phyloP scores from a whole-genome alignment of 1,140 invertebrate species.

The Drosophila grimshawi region DNA sequence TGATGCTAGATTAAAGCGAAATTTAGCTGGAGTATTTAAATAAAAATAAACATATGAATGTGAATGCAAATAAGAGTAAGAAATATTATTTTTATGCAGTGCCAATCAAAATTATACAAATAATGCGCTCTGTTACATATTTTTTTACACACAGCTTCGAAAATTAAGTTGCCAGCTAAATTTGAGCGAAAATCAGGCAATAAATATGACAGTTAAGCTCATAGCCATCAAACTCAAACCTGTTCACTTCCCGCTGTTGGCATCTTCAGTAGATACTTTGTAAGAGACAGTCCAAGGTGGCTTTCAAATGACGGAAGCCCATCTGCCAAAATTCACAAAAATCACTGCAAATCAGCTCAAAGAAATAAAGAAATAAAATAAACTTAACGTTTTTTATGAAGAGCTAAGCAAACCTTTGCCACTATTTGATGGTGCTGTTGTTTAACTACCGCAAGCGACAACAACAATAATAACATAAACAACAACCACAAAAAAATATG shows the following conservation, averaged over 20 bases:
- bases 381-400: constrained; percentile 45
- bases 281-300: constrained; percentile 39
- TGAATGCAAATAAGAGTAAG: too few species aligned
- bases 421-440: constrained; percentile 52
- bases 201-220: constrained; percentile 7
- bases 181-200: constrained; percentile 1
- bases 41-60: not conserved
- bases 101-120: too few species aligned
- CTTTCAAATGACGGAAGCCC: constrained; percentile 49
- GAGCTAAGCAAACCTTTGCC: constrained; percentile 60
- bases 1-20: constrained; percentile 8
- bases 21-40: not conserved
- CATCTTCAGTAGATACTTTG: constrained; percentile 27
- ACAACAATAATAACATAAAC: constrained; percentile 26
- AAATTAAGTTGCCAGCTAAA: not conserved
- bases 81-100: too few species aligned
- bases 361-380: constrained; percentile 41
- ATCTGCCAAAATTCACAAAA: constrained; percentile 34
- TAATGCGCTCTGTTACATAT: not conserved
- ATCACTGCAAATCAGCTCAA: constrained; percentile 30
- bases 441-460: constrained; percentile 36
- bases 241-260: constrained; percentile 32
- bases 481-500: constrained; percentile 41
- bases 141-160: not conserved
- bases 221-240: constrained; percentile 12